Evolutionary conservation across 2,888 invertebrate species (phyloP), one percentile per base, ranked within the genome.

Genomic region (Endotricha flammealis): DNA sequence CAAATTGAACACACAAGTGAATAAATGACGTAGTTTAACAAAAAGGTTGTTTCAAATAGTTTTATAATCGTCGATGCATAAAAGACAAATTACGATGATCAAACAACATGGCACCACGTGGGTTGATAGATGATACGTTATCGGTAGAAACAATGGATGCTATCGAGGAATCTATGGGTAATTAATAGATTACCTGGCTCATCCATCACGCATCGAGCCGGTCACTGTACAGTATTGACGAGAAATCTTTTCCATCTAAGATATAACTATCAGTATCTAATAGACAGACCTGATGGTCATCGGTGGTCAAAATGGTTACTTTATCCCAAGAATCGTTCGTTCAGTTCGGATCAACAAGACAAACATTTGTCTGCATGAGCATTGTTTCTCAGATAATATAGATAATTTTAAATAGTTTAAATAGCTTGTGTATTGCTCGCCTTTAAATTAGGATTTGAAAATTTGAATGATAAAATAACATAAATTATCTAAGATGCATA

Each of bases 91-190:
- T 67, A 69, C 65, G 53, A 53, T 55, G 68, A 66, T 69, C 65
- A 66, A 70, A 67, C 63, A 63, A 81, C 75, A 72, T 64, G 81
- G 77, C 77, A 76, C 63, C 74, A 72, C 73, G 76, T 74, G 61
- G 76, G 70, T 78, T 82, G 83, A 83, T 80, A 63, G 77, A 86
- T 82, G 64, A 63, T 60, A 45, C 45, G 47, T 48, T 68, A 69
- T 66, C 69, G 58, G 44, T 49, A 57, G 64, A 67, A 77, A 83
- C 82, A 85, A 85, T 82, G 69, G 72, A 64, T 58, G 63, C 54
- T 60, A 77, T 72, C 72, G 67, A 64, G 67, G 70, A 62, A 77
- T 74, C 73, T 65, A 63, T 59, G 51, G 61, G 74, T 85, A 83
- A 85, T 86, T 85, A 83, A 83, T 80, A 78, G 74, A 73, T 79